A percentile compares a stretch with the other conserved stretches of the same genome.
Conservation (phyloP, 2,113 vertebrate species). For the Anarhynchus alexandrinus region DNA sequence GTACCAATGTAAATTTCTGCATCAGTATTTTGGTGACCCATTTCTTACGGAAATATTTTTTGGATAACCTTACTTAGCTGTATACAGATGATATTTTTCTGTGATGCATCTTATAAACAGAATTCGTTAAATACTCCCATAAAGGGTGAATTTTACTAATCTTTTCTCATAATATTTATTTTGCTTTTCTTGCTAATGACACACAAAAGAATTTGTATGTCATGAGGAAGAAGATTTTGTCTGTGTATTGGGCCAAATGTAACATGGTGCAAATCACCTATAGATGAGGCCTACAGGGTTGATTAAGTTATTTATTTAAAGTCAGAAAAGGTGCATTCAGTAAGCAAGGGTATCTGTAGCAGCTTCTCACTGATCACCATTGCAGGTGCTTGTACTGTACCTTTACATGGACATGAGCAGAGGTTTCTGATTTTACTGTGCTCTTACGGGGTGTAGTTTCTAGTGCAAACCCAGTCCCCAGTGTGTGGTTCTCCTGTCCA, state of each 20-base stretch:
- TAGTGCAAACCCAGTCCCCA: background rate
- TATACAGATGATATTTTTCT: background rate
- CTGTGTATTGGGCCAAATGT: fast-evolving
- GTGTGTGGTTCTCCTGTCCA: background rate
- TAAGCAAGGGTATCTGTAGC: background rate
- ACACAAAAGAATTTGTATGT: background rate
- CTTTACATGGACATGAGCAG: background rate
- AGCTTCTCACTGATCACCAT: background rate
- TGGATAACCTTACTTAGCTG: background rate
- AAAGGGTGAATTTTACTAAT: background rate
- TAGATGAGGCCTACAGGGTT: background rate
- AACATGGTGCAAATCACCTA: background rate
- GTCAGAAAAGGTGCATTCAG: background rate
- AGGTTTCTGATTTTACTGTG: background rate
- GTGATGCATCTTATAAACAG: background rate
- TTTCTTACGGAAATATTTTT: background rate
- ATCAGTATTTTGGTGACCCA: background rate
- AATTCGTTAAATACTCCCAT: background rate
- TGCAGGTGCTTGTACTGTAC: background rate
- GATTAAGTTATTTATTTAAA: background rate
- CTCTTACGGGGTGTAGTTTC: background rate
- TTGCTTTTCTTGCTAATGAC: background rate
- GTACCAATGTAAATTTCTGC: background rate
- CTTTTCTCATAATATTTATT: background rate
- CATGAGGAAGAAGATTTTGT: background rate